Evolutionary conservation across 1,140 invertebrate genomes (phyloP).

Genomic region (Melipona quadrifasciata): DNA sequence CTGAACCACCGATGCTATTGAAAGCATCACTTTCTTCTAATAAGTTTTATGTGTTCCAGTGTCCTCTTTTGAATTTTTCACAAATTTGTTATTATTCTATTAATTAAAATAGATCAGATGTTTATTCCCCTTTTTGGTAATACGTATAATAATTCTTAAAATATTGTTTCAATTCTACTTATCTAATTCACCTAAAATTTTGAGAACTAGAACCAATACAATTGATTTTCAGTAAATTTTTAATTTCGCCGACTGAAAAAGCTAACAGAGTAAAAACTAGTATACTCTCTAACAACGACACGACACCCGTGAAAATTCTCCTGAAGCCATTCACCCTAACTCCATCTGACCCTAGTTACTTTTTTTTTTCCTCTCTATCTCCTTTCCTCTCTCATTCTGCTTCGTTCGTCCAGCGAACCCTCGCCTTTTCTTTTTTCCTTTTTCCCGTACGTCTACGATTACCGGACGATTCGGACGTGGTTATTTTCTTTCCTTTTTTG

Average conservation of each 20-base stretch:
- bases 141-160: neutral
- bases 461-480: neutral
- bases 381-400: neutral
- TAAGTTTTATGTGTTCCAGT: accelerated
- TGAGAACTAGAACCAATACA: neutral
- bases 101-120: neutral
- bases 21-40: neutral
- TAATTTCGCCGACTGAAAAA: neutral
- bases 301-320: neutral
- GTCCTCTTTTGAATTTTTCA: neutral
- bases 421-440: neutral
- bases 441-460: conserved; percentile 16
- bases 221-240: no score
- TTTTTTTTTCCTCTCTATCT: neutral
- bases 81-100: neutral
- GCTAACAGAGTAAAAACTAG: neutral
- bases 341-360: conserved; percentile 2
- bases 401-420: neutral
- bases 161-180: neutral
- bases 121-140: neutral
- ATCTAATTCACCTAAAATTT: neutral
- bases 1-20: conserved; percentile 84
- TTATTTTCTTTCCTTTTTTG: conserved; percentile 1
- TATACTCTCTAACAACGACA: neutral
- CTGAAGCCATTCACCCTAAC: neutral